phyloP scores from a whole-genome alignment of 2,113 vertebrate species.

The Hippocampus zosterae region DNA sequence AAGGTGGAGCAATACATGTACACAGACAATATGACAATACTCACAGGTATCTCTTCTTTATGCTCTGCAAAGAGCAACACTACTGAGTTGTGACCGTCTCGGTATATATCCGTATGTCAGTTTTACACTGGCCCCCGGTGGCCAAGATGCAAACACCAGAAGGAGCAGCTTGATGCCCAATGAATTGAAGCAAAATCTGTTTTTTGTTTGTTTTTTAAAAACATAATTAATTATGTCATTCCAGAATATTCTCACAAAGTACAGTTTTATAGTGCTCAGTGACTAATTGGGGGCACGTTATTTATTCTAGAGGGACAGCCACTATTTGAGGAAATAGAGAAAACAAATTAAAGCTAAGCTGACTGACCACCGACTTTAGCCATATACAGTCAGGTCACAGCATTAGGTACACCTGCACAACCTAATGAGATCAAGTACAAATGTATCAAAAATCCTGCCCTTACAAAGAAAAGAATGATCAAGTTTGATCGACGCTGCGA shows the following conservation, averaged over 20 bases:
- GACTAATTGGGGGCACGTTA: not conserved
- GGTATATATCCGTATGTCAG: no score
- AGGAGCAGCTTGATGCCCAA: no score
- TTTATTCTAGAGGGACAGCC: not conserved
- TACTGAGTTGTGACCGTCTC: no score
- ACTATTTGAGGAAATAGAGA: not conserved
- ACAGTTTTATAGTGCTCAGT: no score
- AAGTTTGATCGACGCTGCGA: not conserved
- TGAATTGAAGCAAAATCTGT: no score
- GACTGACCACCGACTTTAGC: constrained; percentile 39
- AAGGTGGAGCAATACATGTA: not conserved
- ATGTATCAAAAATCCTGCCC: not conserved
- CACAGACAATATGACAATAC: not conserved
- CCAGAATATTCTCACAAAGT: no score
- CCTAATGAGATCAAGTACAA: constrained; percentile 1
- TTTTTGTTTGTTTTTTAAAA: no score
- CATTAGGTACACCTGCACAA: not conserved
- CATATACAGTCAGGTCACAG: constrained; percentile 24
- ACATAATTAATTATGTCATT: no score
- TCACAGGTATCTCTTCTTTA: not conserved
- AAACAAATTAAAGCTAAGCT: constrained; percentile 13
- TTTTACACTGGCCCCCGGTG: no score
- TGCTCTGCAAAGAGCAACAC: no score
- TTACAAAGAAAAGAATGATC: not conserved
- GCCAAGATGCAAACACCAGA: no score